A percentile compares a stretch with the other conserved stretches of the same genome.
phyloP scores from a whole-genome alignment of 2,888 invertebrate genomes.

The Tenthredo distinguenda region DNA sequence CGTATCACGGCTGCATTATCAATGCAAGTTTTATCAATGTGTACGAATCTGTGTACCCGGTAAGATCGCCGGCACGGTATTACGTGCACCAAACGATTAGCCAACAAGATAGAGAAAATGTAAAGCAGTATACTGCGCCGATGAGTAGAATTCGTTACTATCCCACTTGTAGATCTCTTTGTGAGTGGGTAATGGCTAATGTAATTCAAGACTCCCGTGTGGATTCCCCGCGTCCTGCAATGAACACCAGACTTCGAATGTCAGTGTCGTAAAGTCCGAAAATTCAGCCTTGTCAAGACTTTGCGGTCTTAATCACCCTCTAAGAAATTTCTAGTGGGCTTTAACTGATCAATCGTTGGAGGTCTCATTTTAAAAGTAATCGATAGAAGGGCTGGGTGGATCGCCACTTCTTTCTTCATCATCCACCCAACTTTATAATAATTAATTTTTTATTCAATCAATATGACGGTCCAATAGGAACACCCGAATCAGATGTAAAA shows the following conservation, averaged over 20 bases:
- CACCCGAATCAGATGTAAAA: background rate
- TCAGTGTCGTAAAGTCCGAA: background rate
- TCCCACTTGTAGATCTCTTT: constrained; percentile 48
- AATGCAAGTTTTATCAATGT: constrained; percentile 4
- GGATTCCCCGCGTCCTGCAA: background rate
- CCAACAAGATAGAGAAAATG: constrained; percentile 16
- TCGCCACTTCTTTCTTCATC: background rate
- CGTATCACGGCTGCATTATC: constrained; percentile 1
- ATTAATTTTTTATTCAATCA: background rate
- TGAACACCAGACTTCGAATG: background rate
- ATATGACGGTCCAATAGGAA: background rate
- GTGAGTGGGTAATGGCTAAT: constrained; percentile 24
- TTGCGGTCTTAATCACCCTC: background rate
- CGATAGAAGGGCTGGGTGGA: background rate
- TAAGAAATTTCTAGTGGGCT: background rate
- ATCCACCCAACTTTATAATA: background rate
- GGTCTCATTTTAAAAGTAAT: background rate
- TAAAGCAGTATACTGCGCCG: background rate
- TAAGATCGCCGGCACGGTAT: background rate
- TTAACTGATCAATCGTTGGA: background rate
- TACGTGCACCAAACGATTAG: background rate
- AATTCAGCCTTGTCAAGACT: background rate
- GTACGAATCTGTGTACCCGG: background rate
- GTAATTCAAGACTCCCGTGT: constrained; percentile 14
- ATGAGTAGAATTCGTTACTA: constrained; percentile 9